Base-by-base conservation (phyloP, 2,888 invertebrate species). In the Phaedon cochleariae region DNA sequence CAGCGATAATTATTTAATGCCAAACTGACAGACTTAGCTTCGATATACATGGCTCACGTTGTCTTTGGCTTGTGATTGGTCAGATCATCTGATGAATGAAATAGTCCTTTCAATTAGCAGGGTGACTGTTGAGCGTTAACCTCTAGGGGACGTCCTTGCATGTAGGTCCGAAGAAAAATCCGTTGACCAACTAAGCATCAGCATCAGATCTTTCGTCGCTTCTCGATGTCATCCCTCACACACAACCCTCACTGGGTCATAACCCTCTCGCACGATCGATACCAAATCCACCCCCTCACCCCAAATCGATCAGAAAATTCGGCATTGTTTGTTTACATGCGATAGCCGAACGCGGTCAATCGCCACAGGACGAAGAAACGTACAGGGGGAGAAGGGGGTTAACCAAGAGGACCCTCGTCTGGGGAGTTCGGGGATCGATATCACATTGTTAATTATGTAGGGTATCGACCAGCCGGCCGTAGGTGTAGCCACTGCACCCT, bases 401-500 rank as follows among this genome's bases (percentile, higher is more conserved):
- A 26, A 26, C n/a, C 22, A 31, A 29, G 48, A 46, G 31, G 49
- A 15, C 49, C 51, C 55, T 34, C 60, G 68, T 68, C 68, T 68
- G 68, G 53, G 45, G 67, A 71, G 71, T 74, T 73, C 70, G 73
- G 76, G 77, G 81, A 79, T 81, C 82, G 81, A 82, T 82, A 82
- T 80, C 79, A 80, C 81, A 81, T 81, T 81, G 82, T 82, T 81
- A 82, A 82, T 82, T 82, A 82, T 81, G 81, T 81, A 82, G 76
- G 76, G 74, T 80, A 82, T 81, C 81, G 81, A 81, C 79, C 81
- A 78, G 73, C 74, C 76, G 73, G 73, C 41, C 73, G 74, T 77
- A 77, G 78, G 77, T 77, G 77, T 79, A 79, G 79, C 79, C 78
- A 77, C 78, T 80, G 79, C 79, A 79, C 79, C 78, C 80, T 74